Percentiles rank a stretch among this genome's conserved stretches.
phyloP scores from a whole-genome alignment of 1,140 invertebrate genomes.

The Charaxes varanes region DNA sequence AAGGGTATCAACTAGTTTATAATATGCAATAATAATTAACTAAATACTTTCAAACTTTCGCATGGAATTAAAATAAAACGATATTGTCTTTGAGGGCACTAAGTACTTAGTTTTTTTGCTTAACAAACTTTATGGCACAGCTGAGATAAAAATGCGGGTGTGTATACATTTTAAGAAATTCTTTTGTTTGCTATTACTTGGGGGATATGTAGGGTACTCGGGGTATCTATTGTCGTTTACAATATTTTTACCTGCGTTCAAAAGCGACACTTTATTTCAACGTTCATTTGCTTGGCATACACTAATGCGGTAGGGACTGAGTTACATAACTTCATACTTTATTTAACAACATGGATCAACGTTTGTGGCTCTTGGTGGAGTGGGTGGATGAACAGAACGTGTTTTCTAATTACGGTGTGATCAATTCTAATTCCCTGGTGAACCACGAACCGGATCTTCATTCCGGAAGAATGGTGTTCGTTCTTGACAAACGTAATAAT shows the following conservation, averaged over 20 bases:
- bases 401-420: slow-evolving; percentile 37
- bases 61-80: too few relatives aligned
- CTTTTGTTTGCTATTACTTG: slow-evolving; percentile 14
- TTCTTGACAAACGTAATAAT: slow-evolving; percentile 24
- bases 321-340: slow-evolving; percentile 5
- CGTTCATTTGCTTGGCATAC: slow-evolving; percentile 25
- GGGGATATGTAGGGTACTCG: slow-evolving; percentile 15
- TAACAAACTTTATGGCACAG: not conserved
- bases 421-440: slow-evolving; percentile 25
- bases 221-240: slow-evolving; percentile 26
- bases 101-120: not conserved
- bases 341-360: slow-evolving; percentile 23
- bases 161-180: slow-evolving; percentile 7
- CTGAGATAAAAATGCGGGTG: not conserved
- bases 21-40: too few relatives aligned
- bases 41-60: too few relatives aligned
- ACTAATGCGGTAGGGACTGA: slow-evolving; percentile 15
- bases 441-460: slow-evolving; percentile 24
- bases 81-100: too few relatives aligned
- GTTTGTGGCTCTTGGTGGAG: slow-evolving; percentile 46
- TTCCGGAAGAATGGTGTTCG: slow-evolving; percentile 33
- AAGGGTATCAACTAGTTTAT: too few relatives aligned
- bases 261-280: slow-evolving; percentile 1
- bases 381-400: slow-evolving; percentile 35
- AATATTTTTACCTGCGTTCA: slow-evolving; percentile 26